A percentile compares a stretch with the other conserved stretches of the same genome.
phyloP scores from a whole-genome alignment of 2,113 vertebrate species.

The Ammodytes dubius region DNA sequence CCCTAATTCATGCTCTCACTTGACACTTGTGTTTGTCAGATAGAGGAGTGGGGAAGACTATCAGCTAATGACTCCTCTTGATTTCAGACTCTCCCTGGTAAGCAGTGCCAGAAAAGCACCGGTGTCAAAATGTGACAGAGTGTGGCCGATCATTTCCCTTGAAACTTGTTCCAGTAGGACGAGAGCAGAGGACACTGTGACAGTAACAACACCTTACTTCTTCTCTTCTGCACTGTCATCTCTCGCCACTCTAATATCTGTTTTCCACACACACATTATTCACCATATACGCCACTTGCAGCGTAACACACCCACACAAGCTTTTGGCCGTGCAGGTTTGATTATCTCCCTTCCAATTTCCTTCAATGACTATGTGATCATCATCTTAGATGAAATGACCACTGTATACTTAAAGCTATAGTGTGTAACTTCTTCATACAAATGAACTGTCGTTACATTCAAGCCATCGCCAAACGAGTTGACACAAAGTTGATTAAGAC shows the following conservation, averaged over 20 bases:
- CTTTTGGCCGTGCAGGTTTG: neutral
- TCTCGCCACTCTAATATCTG: constrained; percentile 7
- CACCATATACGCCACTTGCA: too few species aligned
- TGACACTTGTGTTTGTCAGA: constrained; percentile 56
- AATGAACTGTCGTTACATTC: too few species aligned
- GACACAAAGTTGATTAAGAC: too few species aligned
- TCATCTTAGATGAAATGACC: constrained; percentile 1
- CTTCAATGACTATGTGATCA: constrained; percentile 19
- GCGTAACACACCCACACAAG: too few species aligned
- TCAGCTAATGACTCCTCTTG: constrained; percentile 44
- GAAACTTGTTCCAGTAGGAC: constrained; percentile 34
- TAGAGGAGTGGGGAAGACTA: constrained; percentile 18
- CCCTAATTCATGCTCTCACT: constrained; percentile 59
- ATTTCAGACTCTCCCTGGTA: constrained; percentile 34
- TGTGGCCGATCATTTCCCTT: neutral
- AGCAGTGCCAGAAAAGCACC: constrained; percentile 19
- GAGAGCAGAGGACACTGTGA: constrained; percentile 19
- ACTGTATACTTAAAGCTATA: neutral
- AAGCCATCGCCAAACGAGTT: too few species aligned
- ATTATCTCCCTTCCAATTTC: constrained; percentile 8
- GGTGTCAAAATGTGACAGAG: constrained; percentile 25
- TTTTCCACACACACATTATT: neutral
- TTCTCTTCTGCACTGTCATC: constrained; percentile 16
- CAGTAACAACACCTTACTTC: constrained; percentile 7
- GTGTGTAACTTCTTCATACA: too few species aligned